Evolutionary conservation across 2,113 vertebrate genomes (phyloP), one percentile per base, ranked within the genome.

Genomic region (Amia ocellicauda): DNA sequence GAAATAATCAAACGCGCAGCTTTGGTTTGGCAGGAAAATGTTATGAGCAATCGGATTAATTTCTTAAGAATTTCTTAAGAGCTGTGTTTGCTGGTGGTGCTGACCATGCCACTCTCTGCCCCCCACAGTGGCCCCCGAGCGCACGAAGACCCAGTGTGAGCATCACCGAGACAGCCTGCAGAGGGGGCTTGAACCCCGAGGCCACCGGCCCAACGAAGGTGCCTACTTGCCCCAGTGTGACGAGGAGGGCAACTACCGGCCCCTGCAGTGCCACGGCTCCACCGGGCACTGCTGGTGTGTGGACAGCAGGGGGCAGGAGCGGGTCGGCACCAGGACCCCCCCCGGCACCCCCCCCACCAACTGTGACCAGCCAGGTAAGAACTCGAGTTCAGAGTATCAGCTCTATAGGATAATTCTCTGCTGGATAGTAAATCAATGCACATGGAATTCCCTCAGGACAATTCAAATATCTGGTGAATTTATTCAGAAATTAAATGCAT

Each of bases 281-380:
- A 89, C 85, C 0, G 93, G 93, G 50, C 67, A 93, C 55, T 95
- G 93, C 69, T 95, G 93, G 93, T 95, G 93, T 0, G 93, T 97
- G 74, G 86, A 91, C 2, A 53, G 10, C 0, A 57, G 74, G 0
- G 93, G 94, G 13, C 83, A 84, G 52, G 93, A 95, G 75, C 79
- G 89, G 49, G 62, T 81, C 0, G 92, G 91, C n/a, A 95, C 91
- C 0, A 82, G 85, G 49, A 91, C 81, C 0, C 71, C 75, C 0
- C 87, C 92, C 0, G 89, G 91, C 49, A 71, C 73, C 7, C 54
- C 78, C 0, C 74, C 62, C 0, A 79, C 67, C 0, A 77, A 71
- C 71, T 94, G 92, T 1, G 50, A 83, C 36, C 74, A 58, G 45
- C 78, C 83, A 85, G 90, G 93, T 95, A 40, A 74, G 79, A 60